phyloP scores from a whole-genome alignment of 2,113 vertebrate species.

The Sclerurus mexicanus region DNA sequence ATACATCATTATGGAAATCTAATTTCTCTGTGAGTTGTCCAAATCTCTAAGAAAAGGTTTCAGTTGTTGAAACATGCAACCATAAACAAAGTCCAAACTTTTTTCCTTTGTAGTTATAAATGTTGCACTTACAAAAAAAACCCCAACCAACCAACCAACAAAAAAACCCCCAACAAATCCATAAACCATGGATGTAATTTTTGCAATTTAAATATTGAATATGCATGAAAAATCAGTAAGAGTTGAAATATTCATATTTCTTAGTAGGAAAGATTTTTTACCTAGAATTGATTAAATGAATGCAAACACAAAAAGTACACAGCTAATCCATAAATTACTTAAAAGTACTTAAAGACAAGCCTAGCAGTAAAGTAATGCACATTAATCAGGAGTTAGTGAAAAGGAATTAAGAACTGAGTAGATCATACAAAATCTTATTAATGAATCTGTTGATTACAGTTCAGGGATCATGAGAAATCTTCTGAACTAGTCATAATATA shows the following conservation, averaged over 20 bases:
- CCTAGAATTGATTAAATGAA: neutral
- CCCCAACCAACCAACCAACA: too few relatives aligned
- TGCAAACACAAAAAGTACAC: neutral
- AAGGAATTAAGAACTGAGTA: neutral
- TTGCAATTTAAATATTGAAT: neutral
- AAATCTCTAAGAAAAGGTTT: neutral
- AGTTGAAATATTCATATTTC: neutral
- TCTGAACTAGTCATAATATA: neutral
- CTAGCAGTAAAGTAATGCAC: neutral
- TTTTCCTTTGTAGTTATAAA: neutral
- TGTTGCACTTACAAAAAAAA: neutral
- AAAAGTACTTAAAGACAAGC: neutral
- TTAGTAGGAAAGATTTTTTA: neutral
- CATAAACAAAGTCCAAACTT: rapidly evolving
- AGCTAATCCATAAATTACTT: neutral
- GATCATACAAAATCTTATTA: neutral
- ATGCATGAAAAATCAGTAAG: neutral
- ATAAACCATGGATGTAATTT: neutral
- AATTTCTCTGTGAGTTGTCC: neutral
- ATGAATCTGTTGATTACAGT: neutral
- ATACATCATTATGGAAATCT: neutral
- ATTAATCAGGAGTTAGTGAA: neutral
- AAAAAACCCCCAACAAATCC: neutral
- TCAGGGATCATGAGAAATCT: neutral
- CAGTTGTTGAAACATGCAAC: neutral